Conservation (phyloP, 2,113 vertebrate species). For the Scytalopus superciliaris region DNA sequence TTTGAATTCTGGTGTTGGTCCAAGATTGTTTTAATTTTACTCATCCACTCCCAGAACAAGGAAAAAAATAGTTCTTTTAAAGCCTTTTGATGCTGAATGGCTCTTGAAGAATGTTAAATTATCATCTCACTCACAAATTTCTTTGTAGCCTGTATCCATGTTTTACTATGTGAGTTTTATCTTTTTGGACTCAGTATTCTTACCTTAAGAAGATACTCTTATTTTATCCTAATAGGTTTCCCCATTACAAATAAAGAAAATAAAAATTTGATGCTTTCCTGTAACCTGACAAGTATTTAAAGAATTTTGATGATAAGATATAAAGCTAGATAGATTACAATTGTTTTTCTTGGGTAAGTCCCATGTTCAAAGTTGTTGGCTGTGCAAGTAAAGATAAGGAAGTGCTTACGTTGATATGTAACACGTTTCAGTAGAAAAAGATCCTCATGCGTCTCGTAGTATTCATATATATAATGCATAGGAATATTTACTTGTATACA, state of each 20-base stretch:
- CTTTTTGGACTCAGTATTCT: not conserved
- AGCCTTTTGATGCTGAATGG: not conserved
- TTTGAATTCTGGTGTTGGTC: slow-evolving; percentile 38
- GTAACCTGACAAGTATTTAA: not conserved
- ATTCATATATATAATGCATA: not conserved
- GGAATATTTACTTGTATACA: not conserved
- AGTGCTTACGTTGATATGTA: not conserved
- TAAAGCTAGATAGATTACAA: not conserved
- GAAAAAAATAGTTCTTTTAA: not conserved
- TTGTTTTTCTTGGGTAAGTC: not conserved
- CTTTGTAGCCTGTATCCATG: not conserved
- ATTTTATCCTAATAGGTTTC: slow-evolving; percentile 7
- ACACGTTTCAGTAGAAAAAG: not conserved
- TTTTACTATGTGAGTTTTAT: not conserved
- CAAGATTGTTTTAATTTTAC: slow-evolving; percentile 36
- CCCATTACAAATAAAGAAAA: not conserved
- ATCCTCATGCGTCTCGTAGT: not conserved
- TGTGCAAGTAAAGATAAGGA: not conserved
- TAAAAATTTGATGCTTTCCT: not conserved
- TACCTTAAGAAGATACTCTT: not conserved
- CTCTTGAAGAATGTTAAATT: not conserved
- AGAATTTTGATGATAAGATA: not conserved
- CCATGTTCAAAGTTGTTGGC: not conserved
- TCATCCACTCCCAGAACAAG: not conserved
- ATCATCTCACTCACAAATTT: not conserved